These are phyloP conservation scores for Nesidiocoris tenuis DNA, from an alignment of 2,888 invertebrate genomes.

Conservation along the genomic window DNA sequence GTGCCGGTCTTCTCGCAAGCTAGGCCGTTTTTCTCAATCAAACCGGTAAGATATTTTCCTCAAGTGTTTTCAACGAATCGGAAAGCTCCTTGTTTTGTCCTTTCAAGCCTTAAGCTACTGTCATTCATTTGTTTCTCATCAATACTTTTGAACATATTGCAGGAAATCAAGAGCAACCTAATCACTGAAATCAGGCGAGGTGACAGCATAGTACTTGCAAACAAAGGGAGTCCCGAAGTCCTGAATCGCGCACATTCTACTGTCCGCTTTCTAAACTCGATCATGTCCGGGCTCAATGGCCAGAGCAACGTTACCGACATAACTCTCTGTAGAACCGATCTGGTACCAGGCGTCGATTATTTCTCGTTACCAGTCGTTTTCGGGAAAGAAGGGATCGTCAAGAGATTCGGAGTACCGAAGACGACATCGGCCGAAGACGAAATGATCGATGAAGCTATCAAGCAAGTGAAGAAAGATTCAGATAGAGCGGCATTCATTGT, in stretches of 20 bases:
- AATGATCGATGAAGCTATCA: conserved; percentile 42
- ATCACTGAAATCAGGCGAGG: conserved; percentile 35
- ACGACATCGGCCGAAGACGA: conserved; percentile 41
- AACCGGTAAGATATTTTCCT: conserved; percentile 1
- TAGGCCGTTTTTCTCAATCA: conserved; percentile 56
- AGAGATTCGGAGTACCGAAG: conserved; percentile 44
- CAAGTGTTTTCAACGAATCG: background rate
- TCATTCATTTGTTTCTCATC: background rate
- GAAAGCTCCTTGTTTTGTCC: too few species aligned
- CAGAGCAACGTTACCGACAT: conserved; percentile 41
- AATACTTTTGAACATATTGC: conserved; percentile 1
- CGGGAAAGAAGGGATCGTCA: conserved; percentile 41
- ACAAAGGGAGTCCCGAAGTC: conserved; percentile 40
- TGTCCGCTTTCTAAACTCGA: conserved; percentile 41
- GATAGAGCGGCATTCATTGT: conserved; percentile 36
- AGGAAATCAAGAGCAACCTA: conserved; percentile 37
- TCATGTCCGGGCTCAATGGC: conserved; percentile 43
- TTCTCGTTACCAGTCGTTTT: conserved; percentile 46
- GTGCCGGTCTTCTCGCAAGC: conserved; percentile 75
- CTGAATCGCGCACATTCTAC: conserved; percentile 44
- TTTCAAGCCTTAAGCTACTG: too few species aligned
- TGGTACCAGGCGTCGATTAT: conserved; percentile 45
- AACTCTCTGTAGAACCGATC: conserved; percentile 39
- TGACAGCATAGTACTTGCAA: conserved; percentile 23
- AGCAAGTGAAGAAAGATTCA: conserved; percentile 39